Base-by-base conservation (phyloP, 2,888 invertebrate species). In the Hyposoter dolosus region DNA sequence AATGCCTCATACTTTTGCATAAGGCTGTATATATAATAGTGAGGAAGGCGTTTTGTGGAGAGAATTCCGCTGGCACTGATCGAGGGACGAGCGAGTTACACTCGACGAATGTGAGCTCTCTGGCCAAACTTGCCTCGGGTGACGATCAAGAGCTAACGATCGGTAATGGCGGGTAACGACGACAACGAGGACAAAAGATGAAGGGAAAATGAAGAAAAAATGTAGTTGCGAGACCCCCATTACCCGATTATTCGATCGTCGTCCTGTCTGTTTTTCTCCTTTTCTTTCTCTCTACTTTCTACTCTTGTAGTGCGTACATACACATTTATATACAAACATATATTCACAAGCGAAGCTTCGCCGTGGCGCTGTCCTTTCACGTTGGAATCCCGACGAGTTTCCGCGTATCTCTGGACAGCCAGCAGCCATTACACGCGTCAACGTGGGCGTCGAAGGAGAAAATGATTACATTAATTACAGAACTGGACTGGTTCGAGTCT, bases 61-160 rank as follows among this genome's bases (percentile, higher is more conserved):
- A 65, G 53, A 50, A 63, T 68, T 69, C 80, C 76, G 50, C 32
- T 43, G 45, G 23, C 45, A 75, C 69, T 68, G 63, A 63, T 76
- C 69, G 78, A 47, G 47, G 56, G 53, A 28, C 56, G 40, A 75
- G 53, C 68, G 78, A 79, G 82, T 82, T 78, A 69, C 78, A 56
- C 82, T 65, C 75, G 65, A 63, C 63, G 60, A 71, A 76, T 79
- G 72, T 32, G 43, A 23, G 43, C 10, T 68, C 68, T 74, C 60
- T 75, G 60, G 74, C 82, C 72, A 77, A 53, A 74, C 63, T 78
- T 45, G 85, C 85, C 85, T 79, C 75, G 82, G 85, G 85, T 82
- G 82, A 85, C 75, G 78, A 75, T 78, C 85, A 69, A 79, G 85
- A 85, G 68, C 79, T 78, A 85, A 85, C 85, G 85, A 85, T 85